Conservation (phyloP, 2,797 vertebrate species). For the Danionella dracula region DNA sequence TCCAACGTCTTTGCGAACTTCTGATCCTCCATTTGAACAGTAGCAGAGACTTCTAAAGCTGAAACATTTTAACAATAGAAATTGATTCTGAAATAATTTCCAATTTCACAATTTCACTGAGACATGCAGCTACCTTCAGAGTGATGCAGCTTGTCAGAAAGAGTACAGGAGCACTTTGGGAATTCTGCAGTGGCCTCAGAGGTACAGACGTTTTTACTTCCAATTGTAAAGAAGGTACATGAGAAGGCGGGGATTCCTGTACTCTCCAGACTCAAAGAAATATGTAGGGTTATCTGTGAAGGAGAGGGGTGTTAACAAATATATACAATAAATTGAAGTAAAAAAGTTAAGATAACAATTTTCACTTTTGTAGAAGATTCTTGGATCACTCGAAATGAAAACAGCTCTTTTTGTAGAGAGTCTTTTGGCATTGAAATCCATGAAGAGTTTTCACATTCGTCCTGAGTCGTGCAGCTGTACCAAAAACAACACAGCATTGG, state of each 20-base stretch:
- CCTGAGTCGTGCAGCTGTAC: conserved; percentile 55
- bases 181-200: conserved; percentile 21
- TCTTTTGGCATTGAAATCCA: conserved; percentile 61
- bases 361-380: conserved; percentile 39
- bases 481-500: background rate
- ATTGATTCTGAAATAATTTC: no score
- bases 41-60: background rate
- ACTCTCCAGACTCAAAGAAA: conserved; percentile 37
- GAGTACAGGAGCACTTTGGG: conserved; percentile 57
- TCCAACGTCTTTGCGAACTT: conserved; percentile 12
- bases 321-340: background rate
- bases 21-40: conserved; percentile 32
- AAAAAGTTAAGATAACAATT: background rate
- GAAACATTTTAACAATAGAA: no score
- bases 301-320: background rate
- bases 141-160: conserved; percentile 10
- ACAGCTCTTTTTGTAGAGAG: conserved; percentile 36
- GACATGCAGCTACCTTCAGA: conserved; percentile 46
- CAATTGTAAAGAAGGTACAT: conserved; percentile 41
- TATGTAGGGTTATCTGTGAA: conserved; percentile 46
- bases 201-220: background rate
- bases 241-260: background rate
- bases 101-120: background rate
- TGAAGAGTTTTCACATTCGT: conserved; percentile 49
- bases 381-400: conserved; percentile 48